phyloP scores from a whole-genome alignment of 37 sponge, comb jelly and placozoan species.

The Chondrilla cf. caribensis region DNA sequence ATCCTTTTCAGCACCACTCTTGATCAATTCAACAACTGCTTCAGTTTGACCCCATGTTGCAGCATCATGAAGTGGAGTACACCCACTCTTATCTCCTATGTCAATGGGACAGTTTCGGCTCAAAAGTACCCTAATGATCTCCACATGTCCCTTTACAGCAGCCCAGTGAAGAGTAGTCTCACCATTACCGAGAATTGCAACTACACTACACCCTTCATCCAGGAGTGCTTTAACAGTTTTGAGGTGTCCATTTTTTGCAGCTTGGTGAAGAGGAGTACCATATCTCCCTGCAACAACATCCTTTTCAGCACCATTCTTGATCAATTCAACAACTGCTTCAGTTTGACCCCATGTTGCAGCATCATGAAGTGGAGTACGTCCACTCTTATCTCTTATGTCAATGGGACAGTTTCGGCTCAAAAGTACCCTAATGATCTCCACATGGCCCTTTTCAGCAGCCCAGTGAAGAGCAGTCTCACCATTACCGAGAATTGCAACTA shows the following conservation, averaged over 20 bases:
- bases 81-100: background rate
- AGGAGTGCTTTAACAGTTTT: background rate
- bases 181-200: background rate
- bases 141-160: background rate
- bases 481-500: background rate
- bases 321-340: background rate
- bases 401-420: background rate
- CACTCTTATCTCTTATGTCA: background rate
- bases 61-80: conserved; percentile 1
- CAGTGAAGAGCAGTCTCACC: background rate
- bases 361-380: background rate
- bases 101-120: background rate
- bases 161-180: background rate
- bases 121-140: background rate
- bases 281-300: background rate
- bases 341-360: background rate
- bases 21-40: background rate
- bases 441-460: background rate
- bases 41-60: background rate
- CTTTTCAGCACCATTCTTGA: background rate
- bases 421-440: background rate
- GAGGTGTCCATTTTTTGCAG: background rate
- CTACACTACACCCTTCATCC: background rate
- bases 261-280: conserved; percentile 9
- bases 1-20: conserved; percentile 4